Conservation (phyloP, 2,888 invertebrate species). For the Drepana falcataria region DNA sequence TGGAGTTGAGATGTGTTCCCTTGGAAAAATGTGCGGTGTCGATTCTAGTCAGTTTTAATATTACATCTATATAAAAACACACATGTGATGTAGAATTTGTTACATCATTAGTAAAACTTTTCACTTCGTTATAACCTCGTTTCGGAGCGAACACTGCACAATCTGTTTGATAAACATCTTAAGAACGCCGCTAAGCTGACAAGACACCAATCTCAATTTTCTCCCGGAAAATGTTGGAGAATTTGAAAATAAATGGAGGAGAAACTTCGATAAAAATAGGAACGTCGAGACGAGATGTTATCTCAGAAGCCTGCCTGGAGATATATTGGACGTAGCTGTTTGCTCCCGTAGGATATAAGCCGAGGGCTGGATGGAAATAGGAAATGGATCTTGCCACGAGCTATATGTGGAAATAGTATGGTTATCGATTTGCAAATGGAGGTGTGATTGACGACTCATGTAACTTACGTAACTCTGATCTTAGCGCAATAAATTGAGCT, state of each 20-base stretch:
- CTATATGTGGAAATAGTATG: background rate
- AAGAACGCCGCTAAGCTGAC: background rate
- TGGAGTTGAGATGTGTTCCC: too few relatives aligned
- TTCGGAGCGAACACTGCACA: background rate
- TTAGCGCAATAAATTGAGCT: too few relatives aligned
- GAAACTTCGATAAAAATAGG: constrained; percentile 1
- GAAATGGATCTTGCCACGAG: background rate
- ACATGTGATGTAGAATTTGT: too few relatives aligned
- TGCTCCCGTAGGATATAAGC: background rate
- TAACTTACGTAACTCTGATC: too few relatives aligned
- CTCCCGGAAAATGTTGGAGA: background rate
- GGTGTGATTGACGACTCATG: too few relatives aligned
- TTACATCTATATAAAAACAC: too few relatives aligned
- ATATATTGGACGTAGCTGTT: background rate
- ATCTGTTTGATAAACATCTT: background rate
- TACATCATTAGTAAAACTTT: too few relatives aligned
- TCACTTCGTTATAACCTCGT: background rate
- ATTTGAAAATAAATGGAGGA: background rate
- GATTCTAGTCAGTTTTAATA: too few relatives aligned
- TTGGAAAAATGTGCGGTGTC: too few relatives aligned
- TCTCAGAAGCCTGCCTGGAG: background rate
- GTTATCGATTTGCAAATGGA: background rate
- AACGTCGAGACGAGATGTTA: background rate
- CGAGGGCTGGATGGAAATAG: background rate
- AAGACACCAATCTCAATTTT: background rate